phyloP scores from a whole-genome alignment of 2,797 vertebrate genomes.

The Anisognathus igniventris region DNA sequence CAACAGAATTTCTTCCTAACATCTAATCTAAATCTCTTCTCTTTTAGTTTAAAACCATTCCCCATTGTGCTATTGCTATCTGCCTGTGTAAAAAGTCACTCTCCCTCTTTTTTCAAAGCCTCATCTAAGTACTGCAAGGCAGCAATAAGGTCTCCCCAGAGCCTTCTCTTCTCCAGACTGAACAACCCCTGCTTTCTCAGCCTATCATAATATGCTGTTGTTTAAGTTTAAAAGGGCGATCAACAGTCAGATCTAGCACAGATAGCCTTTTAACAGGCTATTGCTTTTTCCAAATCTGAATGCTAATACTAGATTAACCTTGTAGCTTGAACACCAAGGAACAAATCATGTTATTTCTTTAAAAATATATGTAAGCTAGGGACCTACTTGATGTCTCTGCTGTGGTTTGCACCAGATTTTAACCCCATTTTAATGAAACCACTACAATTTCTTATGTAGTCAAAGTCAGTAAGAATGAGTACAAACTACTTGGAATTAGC shows the following conservation, averaged over 20 bases:
- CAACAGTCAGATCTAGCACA: neutral
- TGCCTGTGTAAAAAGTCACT: neutral
- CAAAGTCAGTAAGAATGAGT: neutral
- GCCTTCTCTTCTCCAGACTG: neutral
- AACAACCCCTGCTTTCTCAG: neutral
- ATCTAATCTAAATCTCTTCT: neutral
- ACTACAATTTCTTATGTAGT: neutral
- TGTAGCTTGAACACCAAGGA: neutral
- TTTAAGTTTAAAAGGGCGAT: neutral
- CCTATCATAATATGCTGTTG: neutral
- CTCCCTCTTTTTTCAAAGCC: neutral
- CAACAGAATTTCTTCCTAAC: neutral
- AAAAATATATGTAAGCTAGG: neutral
- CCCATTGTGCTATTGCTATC: neutral
- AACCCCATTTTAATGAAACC: neutral
- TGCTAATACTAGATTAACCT: neutral
- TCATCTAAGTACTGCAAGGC: neutral
- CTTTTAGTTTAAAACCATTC: neutral
- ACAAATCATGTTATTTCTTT: neutral
- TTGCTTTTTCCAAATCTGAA: neutral
- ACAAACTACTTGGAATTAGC: neutral
- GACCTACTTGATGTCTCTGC: neutral
- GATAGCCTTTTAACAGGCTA: neutral
- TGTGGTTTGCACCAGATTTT: neutral
- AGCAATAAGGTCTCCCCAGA: neutral